Evolutionary conservation across 2,113 vertebrate genomes (phyloP).

Genomic region (Stegastes partitus): DNA sequence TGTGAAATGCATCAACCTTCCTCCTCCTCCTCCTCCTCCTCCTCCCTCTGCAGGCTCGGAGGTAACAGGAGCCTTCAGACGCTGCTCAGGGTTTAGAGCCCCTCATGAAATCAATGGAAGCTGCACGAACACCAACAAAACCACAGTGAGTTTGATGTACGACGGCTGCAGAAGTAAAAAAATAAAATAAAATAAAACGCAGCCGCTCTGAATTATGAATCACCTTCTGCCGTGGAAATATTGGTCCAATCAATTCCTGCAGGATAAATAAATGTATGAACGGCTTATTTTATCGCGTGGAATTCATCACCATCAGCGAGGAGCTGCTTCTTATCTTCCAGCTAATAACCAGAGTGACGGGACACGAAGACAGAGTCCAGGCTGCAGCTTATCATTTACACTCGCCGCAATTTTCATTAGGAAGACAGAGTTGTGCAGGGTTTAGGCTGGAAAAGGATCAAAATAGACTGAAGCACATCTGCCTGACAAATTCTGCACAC

Average conservation of each 20-base stretch:
- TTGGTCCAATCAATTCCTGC: conserved; percentile 50
- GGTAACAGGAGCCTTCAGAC: conserved; percentile 44
- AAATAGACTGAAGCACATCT: too few relatives aligned
- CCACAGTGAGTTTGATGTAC: conserved; percentile 18
- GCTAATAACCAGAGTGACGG: conserved; percentile 19
- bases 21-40: too few relatives aligned
- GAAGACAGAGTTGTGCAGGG: too few relatives aligned
- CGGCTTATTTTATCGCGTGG: conserved; percentile 1
- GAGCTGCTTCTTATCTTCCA: conserved; percentile 29
- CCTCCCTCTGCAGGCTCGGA: conserved; percentile 8
- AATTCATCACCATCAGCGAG: conserved; percentile 42
- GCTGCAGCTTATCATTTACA: too few relatives aligned
- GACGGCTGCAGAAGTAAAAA: conserved; percentile 32
- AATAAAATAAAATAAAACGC: conserved; percentile 24
- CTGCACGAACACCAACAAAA: conserved; percentile 31
- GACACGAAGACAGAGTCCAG: neutral
- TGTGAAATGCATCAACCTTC: conserved; percentile 13
- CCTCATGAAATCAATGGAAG: conserved; percentile 42
- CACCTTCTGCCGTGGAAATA: conserved; percentile 33
- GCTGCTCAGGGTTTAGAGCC: conserved; percentile 18
- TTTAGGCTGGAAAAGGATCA: too few relatives aligned
- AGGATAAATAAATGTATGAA: conserved; percentile 50
- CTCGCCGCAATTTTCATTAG: too few relatives aligned
- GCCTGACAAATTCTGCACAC: too few relatives aligned
- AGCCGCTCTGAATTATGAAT: conserved; percentile 42